Evolutionary conservation across 2,888 invertebrate genomes (phyloP), one percentile per base, ranked within the genome.

Genomic region (Ochropleura leucogaster): DNA sequence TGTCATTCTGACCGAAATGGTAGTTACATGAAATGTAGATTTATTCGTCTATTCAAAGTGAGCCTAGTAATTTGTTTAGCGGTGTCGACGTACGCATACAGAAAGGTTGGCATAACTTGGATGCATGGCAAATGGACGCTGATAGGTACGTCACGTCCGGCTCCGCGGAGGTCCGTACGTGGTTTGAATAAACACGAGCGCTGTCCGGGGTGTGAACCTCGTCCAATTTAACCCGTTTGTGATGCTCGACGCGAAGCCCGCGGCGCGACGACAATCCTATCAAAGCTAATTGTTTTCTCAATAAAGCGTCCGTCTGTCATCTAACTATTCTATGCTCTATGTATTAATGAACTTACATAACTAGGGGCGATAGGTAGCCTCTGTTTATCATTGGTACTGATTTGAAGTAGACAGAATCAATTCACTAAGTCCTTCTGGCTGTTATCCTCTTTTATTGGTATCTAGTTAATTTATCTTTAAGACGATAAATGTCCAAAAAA

Each of bases 91-190:
- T 84, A 70, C 79, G 81, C 85, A 87, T 84, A 87, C 82, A 82
- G 77, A 87, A 76, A 82, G 74, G 81, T 80, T 82, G 77, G 79
- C 80, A 85, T 80, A 83, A 80, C 79, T 79, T 83, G 77, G 83
- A 87, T 88, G 88, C 87, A 86, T 89, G 81, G 85, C 88, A 87
- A 90, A 89, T 87, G 86, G 85, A 84, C 87, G 77, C 83, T 87
- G 88, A 89, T 89, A 88, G 89, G 89, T 89, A 87, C 89, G 91
- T 94, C 95, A 94, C 95, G 95, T 94, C 91, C 91, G 91, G 90
- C 89, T 89, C 90, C 81, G 89, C 81, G 95, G 95, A 94, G 95
- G 95, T 95, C 95, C 82, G 88, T 87, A 92, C 95, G 94, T 94
- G 94, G 76, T 85, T 74, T 76, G 95, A 94, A 95, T 95, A 91